phyloP scores from a whole-genome alignment of 2,113 vertebrate species.

The Callopanchax toddi region DNA sequence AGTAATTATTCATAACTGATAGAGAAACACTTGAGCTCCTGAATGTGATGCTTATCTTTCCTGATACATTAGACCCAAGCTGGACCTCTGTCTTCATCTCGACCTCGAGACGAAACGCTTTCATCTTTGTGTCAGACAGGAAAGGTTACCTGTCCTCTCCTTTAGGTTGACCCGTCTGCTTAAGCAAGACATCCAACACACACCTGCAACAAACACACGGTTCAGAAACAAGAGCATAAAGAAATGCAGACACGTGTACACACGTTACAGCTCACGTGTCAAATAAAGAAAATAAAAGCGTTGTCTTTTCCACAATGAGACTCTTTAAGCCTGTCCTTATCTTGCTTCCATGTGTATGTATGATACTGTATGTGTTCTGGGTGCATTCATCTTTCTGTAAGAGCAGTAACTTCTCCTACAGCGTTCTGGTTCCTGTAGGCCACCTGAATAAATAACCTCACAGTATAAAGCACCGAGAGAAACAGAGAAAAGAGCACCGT shows the following conservation, averaged over 20 bases:
- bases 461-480: conserved; percentile 40
- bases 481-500: conserved; percentile 55
- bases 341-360: no score
- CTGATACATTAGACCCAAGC: conserved; percentile 11
- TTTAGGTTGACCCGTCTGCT: conserved; percentile 19
- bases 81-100: conserved; percentile 7
- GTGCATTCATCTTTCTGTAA: background rate
- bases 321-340: background rate
- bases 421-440: conserved; percentile 41
- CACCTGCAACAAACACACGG: conserved; percentile 1
- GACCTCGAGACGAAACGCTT: conserved; percentile 10
- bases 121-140: conserved; percentile 27
- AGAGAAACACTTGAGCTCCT: no score
- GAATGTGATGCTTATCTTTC: conserved; percentile 19
- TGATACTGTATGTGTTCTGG: background rate
- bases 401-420: background rate
- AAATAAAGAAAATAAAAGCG: no score
- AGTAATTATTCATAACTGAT: no score
- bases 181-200: background rate
- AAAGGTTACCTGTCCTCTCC: conserved; percentile 46
- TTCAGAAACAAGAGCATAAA: background rate
- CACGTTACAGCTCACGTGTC: no score
- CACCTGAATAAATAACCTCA: conserved; percentile 76
- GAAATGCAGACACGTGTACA: background rate
- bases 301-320: no score